Base-by-base conservation (phyloP, 2,113 vertebrate genomes). In the Aleadryas rufinucha region DNA sequence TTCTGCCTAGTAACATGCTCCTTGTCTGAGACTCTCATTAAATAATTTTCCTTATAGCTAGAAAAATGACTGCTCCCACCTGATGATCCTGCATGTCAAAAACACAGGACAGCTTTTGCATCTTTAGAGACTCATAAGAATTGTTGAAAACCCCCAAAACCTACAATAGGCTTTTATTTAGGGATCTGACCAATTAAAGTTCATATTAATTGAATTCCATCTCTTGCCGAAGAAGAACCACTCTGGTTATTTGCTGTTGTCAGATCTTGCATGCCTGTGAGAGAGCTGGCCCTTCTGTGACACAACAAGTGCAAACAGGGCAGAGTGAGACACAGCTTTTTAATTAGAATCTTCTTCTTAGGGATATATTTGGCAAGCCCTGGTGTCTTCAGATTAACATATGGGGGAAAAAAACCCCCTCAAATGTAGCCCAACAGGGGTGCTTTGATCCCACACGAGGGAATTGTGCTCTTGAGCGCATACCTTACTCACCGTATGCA, bases 401-500 rank as follows among this genome's bases (percentile, higher is more conserved):
- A 23, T 26, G 24, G 37, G 11, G 5, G 4, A 0, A 4, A 33
- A 33, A 66, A 77, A 13, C 1, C 2, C 23, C 17, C 22, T 39
- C 12, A 33, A 20, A 82, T 3, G 5, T 26, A 84, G 33, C 68
- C 22, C 64, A 64, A 0, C 30, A 44, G 33, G 17, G 15, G 13
- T 52, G 9, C 23, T 54, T 21, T 65, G 60, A 89, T 72, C 84
- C 84, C 23, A 2, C 8, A 3, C 7, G 47, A 74, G 35, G 16
- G 24, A 45, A 28, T 3, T 13, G 5, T 45, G 42, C 49, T 28
- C 68, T 35, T 2, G 7, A 78, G 70, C 26, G 2, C 2, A 0
- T 31, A 19, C 19, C 30, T 44, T 81, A 93, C 96, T 97, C 93
- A 98, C 97, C 26, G 6, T 78, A 3, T 93, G 97, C 90, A 97